Evolutionary conservation across 2,888 invertebrate species (phyloP).

Genomic region (Ectobius pallidus): DNA sequence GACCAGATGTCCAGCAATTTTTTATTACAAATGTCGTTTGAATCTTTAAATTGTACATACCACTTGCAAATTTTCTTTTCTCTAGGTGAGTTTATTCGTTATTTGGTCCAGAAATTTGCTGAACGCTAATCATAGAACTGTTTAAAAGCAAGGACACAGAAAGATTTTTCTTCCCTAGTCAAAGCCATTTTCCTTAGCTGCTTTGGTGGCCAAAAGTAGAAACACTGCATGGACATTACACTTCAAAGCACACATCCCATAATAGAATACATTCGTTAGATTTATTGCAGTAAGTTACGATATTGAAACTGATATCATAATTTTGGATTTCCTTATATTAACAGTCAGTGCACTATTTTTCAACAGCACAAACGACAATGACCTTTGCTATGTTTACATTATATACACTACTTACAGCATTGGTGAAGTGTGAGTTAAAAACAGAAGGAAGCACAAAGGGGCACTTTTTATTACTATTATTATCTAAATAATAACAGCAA

Average conservation of each 20-base stretch:
- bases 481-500: too few species aligned
- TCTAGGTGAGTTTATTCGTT: neutral
- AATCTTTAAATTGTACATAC: neutral
- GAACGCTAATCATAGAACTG: neutral
- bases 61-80: neutral
- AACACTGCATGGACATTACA: neutral
- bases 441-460: too few species aligned
- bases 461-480: too few species aligned
- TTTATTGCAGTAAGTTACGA: neutral
- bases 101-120: neutral
- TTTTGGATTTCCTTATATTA: conserved; percentile 32
- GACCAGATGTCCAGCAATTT: neutral
- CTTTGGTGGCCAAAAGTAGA: neutral
- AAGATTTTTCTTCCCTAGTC: neutral
- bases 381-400: too few species aligned
- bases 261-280: neutral
- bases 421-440: too few species aligned
- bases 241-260: neutral
- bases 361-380: too few species aligned
- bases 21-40: too few species aligned
- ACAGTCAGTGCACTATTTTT: too few species aligned
- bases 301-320: neutral
- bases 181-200: neutral
- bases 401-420: too few species aligned
- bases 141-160: neutral